phyloP scores from a whole-genome alignment of 2,888 invertebrate species.

The Phorcus lineatus region DNA sequence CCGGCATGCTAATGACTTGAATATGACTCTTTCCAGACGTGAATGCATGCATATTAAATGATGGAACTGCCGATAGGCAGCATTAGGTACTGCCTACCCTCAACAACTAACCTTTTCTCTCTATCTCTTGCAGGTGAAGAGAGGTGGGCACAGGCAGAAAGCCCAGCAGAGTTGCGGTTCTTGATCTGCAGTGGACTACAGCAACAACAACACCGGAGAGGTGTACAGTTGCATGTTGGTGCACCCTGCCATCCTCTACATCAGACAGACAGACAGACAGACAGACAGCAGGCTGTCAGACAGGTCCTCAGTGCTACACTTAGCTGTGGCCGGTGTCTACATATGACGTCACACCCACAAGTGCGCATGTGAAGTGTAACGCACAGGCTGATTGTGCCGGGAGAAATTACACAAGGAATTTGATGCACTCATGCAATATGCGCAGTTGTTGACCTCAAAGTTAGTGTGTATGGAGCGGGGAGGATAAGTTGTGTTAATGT shows the following conservation, averaged over 20 bases:
- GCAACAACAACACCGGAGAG: not conserved
- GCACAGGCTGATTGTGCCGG: not conserved
- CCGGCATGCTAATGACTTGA: no score
- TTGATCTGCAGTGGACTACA: not conserved
- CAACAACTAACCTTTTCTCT: not conserved
- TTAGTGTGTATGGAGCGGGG: not conserved
- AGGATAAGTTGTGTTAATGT: slow-evolving; percentile 8
- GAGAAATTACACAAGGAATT: slow-evolving; percentile 8
- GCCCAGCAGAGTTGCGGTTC: not conserved
- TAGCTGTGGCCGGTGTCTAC: not conserved
- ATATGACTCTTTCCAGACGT: no score
- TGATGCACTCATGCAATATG: slow-evolving; percentile 11
- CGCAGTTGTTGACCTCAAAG: slow-evolving; percentile 13
- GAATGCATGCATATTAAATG: no score
- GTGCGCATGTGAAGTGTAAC: slow-evolving; percentile 10
- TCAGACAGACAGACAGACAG: not conserved
- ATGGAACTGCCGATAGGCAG: no score
- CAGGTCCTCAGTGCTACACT: not conserved
- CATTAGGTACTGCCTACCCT: no score
- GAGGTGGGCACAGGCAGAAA: not conserved
- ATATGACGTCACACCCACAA: slow-evolving; percentile 1
- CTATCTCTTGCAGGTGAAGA: not conserved
- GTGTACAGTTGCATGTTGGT: not conserved
- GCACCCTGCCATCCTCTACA: not conserved
- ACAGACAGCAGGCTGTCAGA: not conserved